A percentile compares a stretch with the other conserved stretches of the same genome.
Conservation (phyloP, 2,888 invertebrate species). For the Andrena bucephala region DNA sequence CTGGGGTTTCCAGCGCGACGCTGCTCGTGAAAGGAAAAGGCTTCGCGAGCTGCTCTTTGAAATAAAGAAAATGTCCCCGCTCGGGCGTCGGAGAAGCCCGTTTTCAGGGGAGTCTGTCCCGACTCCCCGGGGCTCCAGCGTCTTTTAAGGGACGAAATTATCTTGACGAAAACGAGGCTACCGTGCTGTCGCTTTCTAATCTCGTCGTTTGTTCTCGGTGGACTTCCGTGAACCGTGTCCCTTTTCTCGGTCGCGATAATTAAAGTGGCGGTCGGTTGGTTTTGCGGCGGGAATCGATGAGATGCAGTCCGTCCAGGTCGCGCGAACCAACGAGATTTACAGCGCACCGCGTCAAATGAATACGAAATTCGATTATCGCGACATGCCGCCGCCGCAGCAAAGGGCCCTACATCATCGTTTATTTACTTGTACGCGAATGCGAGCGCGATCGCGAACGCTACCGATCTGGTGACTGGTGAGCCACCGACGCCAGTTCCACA, state of each 20-base stretch:
- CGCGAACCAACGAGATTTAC: constrained; percentile 20
- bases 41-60: constrained; percentile 34
- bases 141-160: constrained; percentile 31
- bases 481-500: constrained; percentile 10
- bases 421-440: constrained; percentile 19
- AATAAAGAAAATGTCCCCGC: constrained; percentile 39
- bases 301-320: neutral
- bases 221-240: neutral
- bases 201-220: constrained; percentile 1
- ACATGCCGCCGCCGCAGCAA: constrained; percentile 3
- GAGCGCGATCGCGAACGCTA: neutral
- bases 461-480: constrained; percentile 19
- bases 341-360: constrained; percentile 37
- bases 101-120: constrained; percentile 17
- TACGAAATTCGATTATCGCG: constrained; percentile 51
- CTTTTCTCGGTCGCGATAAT: constrained; percentile 28
- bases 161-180: constrained; percentile 46
- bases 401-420: constrained; percentile 43
- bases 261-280: neutral
- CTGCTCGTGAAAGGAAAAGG: constrained; percentile 25
- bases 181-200: constrained; percentile 30
- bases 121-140: constrained; percentile 23
- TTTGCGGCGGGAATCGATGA: neutral
- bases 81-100: constrained; percentile 3
- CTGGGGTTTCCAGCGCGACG: constrained; percentile 11